Percentiles rank a stretch among this genome's conserved stretches.
phyloP scores from a whole-genome alignment of 1,140 invertebrate genomes.

The Druon quercuslanigerum region DNA sequence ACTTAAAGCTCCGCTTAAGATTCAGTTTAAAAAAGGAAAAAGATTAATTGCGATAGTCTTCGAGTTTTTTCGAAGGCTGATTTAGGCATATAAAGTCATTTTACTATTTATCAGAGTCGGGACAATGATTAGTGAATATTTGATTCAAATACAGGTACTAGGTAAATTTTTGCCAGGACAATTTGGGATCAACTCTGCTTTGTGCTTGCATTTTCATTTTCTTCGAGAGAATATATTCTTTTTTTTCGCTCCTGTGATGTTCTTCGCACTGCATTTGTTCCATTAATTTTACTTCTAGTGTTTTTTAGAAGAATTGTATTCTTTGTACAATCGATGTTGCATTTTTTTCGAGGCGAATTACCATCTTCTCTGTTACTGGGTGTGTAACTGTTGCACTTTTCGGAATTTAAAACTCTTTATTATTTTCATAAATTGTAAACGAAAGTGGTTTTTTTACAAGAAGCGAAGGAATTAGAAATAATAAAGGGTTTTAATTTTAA shows the following conservation, averaged over 20 bases:
- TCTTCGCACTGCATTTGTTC: constrained; percentile 27
- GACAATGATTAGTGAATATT: constrained; percentile 35
- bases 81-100: constrained; percentile 26
- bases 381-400: constrained; percentile 40
- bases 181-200: constrained; percentile 41
- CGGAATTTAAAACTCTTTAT: constrained; percentile 25
- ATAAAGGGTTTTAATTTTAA: constrained; percentile 20
- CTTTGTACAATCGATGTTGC: neutral
- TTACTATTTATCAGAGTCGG: constrained; percentile 15
- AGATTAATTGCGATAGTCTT: neutral
- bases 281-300: constrained; percentile 9
- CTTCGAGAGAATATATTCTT: neutral
- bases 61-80: constrained; percentile 39
- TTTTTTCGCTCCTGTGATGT: constrained; percentile 21
- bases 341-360: constrained; percentile 35
- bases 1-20: neutral
- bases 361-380: constrained; percentile 35
- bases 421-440: neutral
- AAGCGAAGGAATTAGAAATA: neutral
- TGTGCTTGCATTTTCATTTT: constrained; percentile 4
- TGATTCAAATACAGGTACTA: constrained; percentile 19
- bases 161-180: constrained; percentile 31
- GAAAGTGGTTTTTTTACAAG: neutral
- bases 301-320: constrained; percentile 12
- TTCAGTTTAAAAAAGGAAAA: neutral